phyloP scores from a whole-genome alignment of 1,140 invertebrate genomes.

The Gyrodactylus bullatarudis region DNA sequence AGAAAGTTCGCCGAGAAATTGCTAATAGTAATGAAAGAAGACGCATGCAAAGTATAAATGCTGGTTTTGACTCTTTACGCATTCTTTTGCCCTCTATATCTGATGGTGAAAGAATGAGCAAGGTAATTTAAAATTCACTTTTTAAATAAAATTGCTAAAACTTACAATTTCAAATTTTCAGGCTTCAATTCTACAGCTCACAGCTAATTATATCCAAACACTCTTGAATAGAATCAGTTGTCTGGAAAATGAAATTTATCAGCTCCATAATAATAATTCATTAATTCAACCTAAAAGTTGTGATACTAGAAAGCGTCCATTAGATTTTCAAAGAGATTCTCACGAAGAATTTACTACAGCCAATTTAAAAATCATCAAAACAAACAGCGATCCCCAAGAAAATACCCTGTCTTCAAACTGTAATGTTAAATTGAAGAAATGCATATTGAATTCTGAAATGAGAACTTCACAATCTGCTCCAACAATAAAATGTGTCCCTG shows the following conservation, averaged over 20 bases:
- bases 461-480: background rate
- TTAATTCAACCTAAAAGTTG: background rate
- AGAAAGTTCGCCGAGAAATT: conserved; percentile 5
- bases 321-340: too few relatives aligned
- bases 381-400: background rate
- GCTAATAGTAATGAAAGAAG: conserved; percentile 6
- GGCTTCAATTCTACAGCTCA: background rate
- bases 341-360: background rate
- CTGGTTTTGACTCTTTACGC: conserved; percentile 1
- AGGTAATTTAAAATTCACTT: background rate
- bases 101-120: conserved; percentile 6
- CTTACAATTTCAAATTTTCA: background rate
- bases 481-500: background rate
- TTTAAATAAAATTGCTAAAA: background rate
- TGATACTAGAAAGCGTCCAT: too few relatives aligned
- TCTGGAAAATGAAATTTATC: background rate
- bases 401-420: too few relatives aligned
- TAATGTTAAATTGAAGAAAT: background rate
- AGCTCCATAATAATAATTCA: background rate
- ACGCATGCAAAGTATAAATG: conserved; percentile 7
- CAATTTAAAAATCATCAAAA: too few relatives aligned
- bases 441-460: too few relatives aligned
- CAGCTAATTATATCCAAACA: background rate
- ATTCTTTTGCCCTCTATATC: background rate
- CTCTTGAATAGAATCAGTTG: background rate